A percentile compares a stretch with the other conserved stretches of the same genome.
Conservation (phyloP, 2,113 vertebrate genomes). For the Sorex fumeus region DNA sequence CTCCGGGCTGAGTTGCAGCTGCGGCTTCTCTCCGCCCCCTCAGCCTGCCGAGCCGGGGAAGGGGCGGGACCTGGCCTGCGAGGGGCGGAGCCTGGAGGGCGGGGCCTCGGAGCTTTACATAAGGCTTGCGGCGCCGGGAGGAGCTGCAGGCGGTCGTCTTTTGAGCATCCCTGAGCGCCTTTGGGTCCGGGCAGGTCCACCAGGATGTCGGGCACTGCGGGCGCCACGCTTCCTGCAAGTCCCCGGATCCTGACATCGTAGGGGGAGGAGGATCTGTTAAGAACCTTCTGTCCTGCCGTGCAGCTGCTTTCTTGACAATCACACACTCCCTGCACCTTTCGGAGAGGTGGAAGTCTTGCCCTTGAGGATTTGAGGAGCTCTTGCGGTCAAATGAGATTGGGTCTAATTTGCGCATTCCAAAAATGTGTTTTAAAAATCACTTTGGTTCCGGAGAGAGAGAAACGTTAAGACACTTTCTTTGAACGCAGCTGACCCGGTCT, state of each 20-base stretch:
- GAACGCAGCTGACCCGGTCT: no score
- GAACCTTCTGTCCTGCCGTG: neutral
- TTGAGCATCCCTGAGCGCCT: neutral
- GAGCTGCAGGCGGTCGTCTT: neutral
- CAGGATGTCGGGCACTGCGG: fast-evolving
- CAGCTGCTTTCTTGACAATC: neutral
- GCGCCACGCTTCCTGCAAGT: fast-evolving
- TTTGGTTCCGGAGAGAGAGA: no score
- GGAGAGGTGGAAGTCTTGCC: neutral
- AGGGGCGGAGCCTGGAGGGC: slow-evolving; percentile 40
- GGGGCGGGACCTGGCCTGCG: slow-evolving; percentile 57
- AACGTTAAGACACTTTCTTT: no score
- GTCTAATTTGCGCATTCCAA: neutral
- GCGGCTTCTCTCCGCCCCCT: slow-evolving; percentile 56
- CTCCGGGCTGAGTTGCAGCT: slow-evolving; percentile 55
- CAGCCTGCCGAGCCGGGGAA: neutral
- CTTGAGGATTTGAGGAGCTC: neutral
- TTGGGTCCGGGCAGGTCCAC: neutral
- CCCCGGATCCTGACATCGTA: fast-evolving
- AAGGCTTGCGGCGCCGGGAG: slow-evolving; percentile 6
- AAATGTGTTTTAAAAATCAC: neutral
- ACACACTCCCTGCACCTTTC: neutral
- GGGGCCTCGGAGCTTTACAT: slow-evolving; percentile 39
- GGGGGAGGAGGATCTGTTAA: neutral
- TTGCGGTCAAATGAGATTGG: neutral